phyloP scores from a whole-genome alignment of 53 echinoderm and acorn worm species.

The Henricia sp. region DNA sequence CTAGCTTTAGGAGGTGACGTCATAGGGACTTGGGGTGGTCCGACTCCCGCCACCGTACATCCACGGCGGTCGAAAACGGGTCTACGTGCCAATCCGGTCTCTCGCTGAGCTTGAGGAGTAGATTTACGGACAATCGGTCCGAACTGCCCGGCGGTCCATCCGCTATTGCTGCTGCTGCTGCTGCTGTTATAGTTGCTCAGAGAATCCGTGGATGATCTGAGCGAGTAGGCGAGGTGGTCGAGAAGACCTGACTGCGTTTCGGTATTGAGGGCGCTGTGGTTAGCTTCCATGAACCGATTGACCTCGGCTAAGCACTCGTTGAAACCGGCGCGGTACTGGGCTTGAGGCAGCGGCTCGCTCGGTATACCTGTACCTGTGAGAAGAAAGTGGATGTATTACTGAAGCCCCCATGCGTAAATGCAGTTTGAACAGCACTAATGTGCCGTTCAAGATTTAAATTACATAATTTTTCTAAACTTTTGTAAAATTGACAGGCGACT shows the following conservation, averaged over 20 bases:
- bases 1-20: neutral
- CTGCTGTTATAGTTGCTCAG: too few relatives aligned
- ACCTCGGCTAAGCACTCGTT: constrained; percentile 90
- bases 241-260: constrained; percentile 81
- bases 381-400: too few relatives aligned
- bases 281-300: constrained; percentile 72
- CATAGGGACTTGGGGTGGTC: neutral
- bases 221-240: constrained; percentile 73
- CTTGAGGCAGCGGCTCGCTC: constrained; percentile 6
- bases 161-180: neutral
- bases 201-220: neutral
- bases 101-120: constrained; percentile 4
- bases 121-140: constrained; percentile 4
- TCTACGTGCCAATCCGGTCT: neutral
- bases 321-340: constrained; percentile 91
- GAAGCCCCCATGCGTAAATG: too few relatives aligned
- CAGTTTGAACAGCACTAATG: too few relatives aligned
- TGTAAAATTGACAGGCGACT: too few relatives aligned
- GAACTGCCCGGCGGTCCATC: neutral
- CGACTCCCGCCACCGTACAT: neutral
- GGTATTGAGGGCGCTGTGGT: constrained; percentile 76
- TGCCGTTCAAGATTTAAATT: too few relatives aligned
- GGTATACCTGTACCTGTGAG: neutral
- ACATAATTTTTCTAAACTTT: too few relatives aligned
- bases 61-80: neutral